Base-by-base conservation (phyloP, 1,140 invertebrate species). In the Laodelphax striatellus region DNA sequence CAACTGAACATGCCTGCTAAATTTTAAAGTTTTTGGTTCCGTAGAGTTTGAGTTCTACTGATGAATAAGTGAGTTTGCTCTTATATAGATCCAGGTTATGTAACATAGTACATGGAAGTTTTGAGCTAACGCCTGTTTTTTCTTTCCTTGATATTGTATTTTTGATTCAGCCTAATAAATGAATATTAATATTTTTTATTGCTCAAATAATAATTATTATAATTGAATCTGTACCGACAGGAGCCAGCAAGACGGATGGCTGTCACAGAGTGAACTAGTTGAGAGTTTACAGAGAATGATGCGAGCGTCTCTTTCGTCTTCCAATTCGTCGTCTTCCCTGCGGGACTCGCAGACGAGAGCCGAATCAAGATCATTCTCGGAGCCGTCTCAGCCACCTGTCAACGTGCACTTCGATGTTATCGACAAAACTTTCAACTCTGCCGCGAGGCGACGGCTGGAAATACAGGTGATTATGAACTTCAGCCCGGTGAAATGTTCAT, bases 151-250 rank as follows among this genome's bases (percentile, higher is more conserved):
- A n/a, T n/a, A n/a, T n/a, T n/a, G n/a, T n/a, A n/a, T n/a, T n/a
- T n/a, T n/a, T n/a, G n/a, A n/a, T n/a, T n/a, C n/a, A n/a, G n/a
- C n/a, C n/a, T n/a, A n/a, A n/a, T n/a, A n/a, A n/a, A n/a, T n/a
- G n/a, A n/a, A n/a, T n/a, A n/a, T n/a, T n/a, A n/a, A n/a, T n/a
- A n/a, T n/a, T n/a, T n/a, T n/a, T n/a, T n/a, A n/a, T n/a, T n/a
- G n/a, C n/a, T 78, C 75, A 14, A 80, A 78, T 73, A 79, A 83
- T 55, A 76, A 77, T 46, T 81, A 85, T 74, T 69, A 64, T 67
- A 28, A 55, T 52, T 60, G 11, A 28, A 55, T 55, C 11, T 50
- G 21, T 17, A 54, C 3, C 6, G n/a, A 21, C 24, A 54, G 22
- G 14, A 21, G 14, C 52, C 16, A 54, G 16, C n/a, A 46, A 46